These are phyloP conservation scores for Apomyelois bistriatella DNA, from an alignment of 2,888 invertebrate genomes.

Conservation along the genomic window DNA sequence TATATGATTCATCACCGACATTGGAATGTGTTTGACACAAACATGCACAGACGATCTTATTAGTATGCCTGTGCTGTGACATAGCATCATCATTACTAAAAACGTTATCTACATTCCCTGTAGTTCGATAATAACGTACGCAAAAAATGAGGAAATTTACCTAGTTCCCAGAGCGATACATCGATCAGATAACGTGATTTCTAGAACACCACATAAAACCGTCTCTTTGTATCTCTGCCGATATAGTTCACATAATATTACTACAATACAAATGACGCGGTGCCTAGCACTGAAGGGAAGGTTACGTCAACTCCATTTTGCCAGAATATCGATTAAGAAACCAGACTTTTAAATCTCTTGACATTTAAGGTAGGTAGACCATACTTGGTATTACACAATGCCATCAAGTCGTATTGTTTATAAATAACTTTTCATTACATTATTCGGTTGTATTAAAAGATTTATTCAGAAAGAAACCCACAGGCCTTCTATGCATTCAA, in stretches of 20 bases:
- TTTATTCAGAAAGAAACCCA: too few species aligned
- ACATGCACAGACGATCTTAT: background rate
- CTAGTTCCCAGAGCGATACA: background rate
- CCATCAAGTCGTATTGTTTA: background rate
- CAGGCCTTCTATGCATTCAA: too few species aligned
- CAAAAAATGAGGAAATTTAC: slow-evolving; percentile 1
- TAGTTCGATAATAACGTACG: background rate
- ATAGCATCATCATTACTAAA: background rate
- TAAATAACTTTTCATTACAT: background rate
- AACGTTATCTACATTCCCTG: background rate
- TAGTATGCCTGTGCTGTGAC: background rate
- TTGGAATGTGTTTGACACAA: background rate
- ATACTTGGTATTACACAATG: background rate
- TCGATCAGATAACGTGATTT: background rate
- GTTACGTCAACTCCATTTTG: slow-evolving; percentile 5
- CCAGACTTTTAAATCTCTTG: slow-evolving; percentile 3
- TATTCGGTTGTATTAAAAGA: background rate
- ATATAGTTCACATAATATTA: background rate
- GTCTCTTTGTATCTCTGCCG: background rate
- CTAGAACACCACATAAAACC: background rate
- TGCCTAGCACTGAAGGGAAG: background rate
- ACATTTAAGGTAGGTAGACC: background rate
- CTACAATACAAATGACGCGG: background rate
- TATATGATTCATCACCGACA: background rate
- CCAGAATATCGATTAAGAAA: slow-evolving; percentile 6